These are phyloP conservation scores for Nasua narica DNA, from an alignment of 2,797 vertebrate genomes.

Conservation along the genomic window DNA sequence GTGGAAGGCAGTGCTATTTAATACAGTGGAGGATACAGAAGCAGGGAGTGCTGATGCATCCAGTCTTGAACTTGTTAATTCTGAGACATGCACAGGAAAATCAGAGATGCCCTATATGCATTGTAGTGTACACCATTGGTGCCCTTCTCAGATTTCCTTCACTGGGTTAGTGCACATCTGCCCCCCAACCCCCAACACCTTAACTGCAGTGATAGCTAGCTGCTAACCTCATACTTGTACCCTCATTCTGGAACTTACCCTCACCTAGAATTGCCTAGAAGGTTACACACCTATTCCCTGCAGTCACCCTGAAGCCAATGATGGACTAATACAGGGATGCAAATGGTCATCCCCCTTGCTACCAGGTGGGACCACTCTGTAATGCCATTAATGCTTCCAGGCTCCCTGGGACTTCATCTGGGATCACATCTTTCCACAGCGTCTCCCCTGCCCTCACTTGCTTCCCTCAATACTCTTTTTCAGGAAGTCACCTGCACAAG, in stretches of 20 bases:
- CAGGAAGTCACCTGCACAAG: neutral
- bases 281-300: neutral
- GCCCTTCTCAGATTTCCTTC: neutral
- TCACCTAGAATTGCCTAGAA: neutral
- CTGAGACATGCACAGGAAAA: neutral
- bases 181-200: rapidly evolving
- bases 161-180: too few species aligned
- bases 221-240: neutral
- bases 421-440: neutral
- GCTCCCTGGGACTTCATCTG: neutral
- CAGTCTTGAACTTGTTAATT: neutral
- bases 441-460: neutral
- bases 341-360: neutral
- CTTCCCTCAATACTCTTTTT: neutral
- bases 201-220: too few species aligned
- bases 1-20: neutral
- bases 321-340: neutral
- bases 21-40: neutral
- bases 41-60: neutral
- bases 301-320: neutral
- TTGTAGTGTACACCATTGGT: neutral
- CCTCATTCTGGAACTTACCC: neutral
- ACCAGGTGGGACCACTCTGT: neutral
- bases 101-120: neutral
- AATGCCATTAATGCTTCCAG: neutral